Evolutionary conservation across 2,888 invertebrate genomes (phyloP).

Genomic region (Drosophila pseudotalamancana): DNA sequence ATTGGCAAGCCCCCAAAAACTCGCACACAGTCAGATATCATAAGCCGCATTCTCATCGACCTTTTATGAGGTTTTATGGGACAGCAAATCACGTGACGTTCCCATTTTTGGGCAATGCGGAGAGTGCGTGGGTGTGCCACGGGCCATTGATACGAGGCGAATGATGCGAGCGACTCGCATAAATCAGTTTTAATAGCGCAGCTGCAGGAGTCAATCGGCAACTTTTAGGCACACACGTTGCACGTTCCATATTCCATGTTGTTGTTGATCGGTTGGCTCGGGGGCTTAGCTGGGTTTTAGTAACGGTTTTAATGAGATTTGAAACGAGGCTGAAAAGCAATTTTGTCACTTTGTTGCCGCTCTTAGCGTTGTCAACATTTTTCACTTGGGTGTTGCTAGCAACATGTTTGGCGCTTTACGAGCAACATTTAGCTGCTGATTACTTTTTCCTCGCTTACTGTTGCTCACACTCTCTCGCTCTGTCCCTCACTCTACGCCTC

Average conservation of each 20-base stretch:
- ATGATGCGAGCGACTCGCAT: constrained; percentile 40
- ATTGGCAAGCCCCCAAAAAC: constrained; percentile 11
- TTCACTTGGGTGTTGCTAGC: constrained; percentile 34
- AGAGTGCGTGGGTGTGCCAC: constrained; percentile 62
- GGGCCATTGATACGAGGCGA: constrained; percentile 33
- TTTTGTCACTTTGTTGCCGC: constrained; percentile 31
- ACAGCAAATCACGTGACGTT: constrained; percentile 71
- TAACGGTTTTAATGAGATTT: constrained; percentile 64
- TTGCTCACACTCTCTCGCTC: neutral
- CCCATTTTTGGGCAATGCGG: constrained; percentile 62
- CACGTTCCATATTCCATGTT: constrained; percentile 25
- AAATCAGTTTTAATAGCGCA: constrained; percentile 74
- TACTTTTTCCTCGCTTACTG: constrained; percentile 4
- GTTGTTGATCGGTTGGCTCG: constrained; percentile 4
- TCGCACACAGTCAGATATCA: constrained; percentile 2
- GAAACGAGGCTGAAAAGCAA: constrained; percentile 46
- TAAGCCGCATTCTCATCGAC: constrained; percentile 54
- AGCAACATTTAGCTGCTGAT: constrained; percentile 62
- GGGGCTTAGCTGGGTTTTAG: constrained; percentile 37
- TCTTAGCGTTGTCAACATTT: constrained; percentile 38
- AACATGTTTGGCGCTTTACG: constrained; percentile 44
- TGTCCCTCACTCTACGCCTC: constrained; percentile 12
- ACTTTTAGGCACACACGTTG: constrained; percentile 41
- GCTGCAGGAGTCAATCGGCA: constrained; percentile 61
- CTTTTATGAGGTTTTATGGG: constrained; percentile 61